phyloP scores from a whole-genome alignment of 2,113 vertebrate genomes.

The Hippoglossus stenolepis region DNA sequence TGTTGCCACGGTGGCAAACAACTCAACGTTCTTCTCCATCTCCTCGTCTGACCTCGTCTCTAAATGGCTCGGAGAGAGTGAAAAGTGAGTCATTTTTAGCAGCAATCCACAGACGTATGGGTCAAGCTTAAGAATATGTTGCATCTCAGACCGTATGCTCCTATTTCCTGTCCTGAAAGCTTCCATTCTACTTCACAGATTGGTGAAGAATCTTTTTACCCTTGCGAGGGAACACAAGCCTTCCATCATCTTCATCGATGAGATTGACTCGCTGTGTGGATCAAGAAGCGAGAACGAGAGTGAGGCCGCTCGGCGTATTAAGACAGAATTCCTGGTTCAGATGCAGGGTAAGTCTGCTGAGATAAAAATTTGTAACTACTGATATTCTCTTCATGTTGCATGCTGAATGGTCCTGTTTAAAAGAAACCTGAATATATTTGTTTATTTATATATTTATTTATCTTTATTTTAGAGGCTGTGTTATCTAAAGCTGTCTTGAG shows the following conservation, averaged over 20 bases:
- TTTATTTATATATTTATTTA: too few species aligned
- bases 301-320: slow-evolving; percentile 95
- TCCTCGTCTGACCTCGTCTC: slow-evolving; percentile 98
- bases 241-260: slow-evolving; percentile 99
- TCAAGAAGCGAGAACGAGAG: slow-evolving; percentile 98
- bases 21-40: slow-evolving; percentile 97
- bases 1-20: slow-evolving; percentile 98
- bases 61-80: slow-evolving; percentile 99
- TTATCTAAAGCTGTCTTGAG: too few species aligned
- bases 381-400: neutral
- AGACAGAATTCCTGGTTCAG: slow-evolving; percentile 97
- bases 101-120: neutral
- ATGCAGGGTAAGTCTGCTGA: slow-evolving; percentile 90
- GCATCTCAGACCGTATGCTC: neutral
- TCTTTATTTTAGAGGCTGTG: too few species aligned
- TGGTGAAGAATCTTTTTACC: slow-evolving; percentile 96
- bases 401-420: too few species aligned
- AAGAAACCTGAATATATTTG: too few species aligned
- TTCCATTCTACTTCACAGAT: slow-evolving; percentile 74
- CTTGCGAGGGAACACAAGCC: slow-evolving; percentile 96
- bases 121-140: neutral
- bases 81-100: slow-evolving; percentile 87
- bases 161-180: slow-evolving; percentile 4
- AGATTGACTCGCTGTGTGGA: slow-evolving; percentile 96
- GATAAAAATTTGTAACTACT: neutral